A percentile compares a stretch with the other conserved stretches of the same genome.
Evolutionary conservation across 2,113 vertebrate species (phyloP).

Genomic region (Rhinolophus sinicus): DNA sequence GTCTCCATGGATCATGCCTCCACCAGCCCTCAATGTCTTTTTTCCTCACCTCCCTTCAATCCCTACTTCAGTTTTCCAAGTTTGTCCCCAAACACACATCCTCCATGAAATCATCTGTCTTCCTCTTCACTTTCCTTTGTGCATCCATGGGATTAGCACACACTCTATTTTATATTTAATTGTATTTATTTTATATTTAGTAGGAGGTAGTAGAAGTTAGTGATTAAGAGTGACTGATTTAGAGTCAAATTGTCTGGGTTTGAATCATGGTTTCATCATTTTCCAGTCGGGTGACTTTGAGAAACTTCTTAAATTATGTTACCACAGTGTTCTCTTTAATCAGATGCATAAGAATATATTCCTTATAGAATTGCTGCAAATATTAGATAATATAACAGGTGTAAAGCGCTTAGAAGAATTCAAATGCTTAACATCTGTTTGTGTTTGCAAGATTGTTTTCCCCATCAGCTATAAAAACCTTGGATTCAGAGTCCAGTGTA

Average conservation of each 20-base stretch:
- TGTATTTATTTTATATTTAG: background rate
- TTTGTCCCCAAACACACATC: background rate
- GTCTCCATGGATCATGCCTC: background rate
- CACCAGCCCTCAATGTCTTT: background rate
- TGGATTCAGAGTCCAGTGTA: background rate
- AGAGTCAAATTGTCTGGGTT: background rate
- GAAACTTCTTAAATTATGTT: background rate
- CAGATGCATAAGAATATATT: background rate
- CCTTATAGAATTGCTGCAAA: background rate
- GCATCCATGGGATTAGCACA: background rate
- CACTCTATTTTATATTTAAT: background rate
- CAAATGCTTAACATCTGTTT: background rate
- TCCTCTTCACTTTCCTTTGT: background rate
- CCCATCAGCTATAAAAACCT: background rate
- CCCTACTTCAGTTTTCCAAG: background rate
- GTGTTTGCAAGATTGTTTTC: background rate
- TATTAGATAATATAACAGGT: background rate
- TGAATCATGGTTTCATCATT: background rate
- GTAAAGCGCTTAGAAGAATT: background rate
- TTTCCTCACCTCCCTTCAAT: background rate
- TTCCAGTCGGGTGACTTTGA: background rate
- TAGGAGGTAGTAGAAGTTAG: background rate
- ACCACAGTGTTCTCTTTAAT: background rate
- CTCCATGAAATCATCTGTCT: background rate
- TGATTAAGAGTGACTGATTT: background rate